phyloP scores from a whole-genome alignment of 2,113 vertebrate species.

The Alligator mississippiensis region DNA sequence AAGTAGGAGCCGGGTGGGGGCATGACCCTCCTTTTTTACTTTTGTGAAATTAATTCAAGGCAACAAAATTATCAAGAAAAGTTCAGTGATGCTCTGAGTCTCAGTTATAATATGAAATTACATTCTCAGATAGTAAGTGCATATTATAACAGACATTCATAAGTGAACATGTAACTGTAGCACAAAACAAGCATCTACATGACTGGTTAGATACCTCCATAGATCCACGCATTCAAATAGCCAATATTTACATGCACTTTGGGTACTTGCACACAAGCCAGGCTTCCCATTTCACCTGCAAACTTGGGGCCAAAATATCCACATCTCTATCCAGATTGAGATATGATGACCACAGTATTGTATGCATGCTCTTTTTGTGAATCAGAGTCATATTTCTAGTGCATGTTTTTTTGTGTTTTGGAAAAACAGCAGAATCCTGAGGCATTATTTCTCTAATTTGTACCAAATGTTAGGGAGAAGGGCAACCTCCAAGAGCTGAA shows the following conservation, averaged over 20 bases:
- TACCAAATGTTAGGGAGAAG: neutral
- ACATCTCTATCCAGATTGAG: neutral
- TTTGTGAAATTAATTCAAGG: neutral
- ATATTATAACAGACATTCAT: neutral
- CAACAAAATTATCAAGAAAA: neutral
- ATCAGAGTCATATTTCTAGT: neutral
- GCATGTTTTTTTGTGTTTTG: neutral
- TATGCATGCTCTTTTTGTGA: neutral
- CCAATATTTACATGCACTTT: neutral
- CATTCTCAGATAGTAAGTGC: neutral
- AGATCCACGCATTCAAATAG: neutral
- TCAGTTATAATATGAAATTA: neutral
- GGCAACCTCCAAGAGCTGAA: conserved; percentile 47
- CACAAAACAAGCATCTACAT: neutral
- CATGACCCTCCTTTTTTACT: too few relatives aligned
- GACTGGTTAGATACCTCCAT: neutral
- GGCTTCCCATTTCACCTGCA: neutral
- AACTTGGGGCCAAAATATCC: neutral
- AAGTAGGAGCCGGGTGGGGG: too few relatives aligned
- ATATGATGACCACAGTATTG: neutral
- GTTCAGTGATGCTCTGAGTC: neutral
- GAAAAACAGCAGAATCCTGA: neutral
- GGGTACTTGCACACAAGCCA: neutral
- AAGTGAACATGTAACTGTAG: neutral
- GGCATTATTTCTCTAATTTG: conserved; percentile 24